Conservation (phyloP, 2,888 invertebrate genomes). For the Leptinotarsa rubiginosa region DNA sequence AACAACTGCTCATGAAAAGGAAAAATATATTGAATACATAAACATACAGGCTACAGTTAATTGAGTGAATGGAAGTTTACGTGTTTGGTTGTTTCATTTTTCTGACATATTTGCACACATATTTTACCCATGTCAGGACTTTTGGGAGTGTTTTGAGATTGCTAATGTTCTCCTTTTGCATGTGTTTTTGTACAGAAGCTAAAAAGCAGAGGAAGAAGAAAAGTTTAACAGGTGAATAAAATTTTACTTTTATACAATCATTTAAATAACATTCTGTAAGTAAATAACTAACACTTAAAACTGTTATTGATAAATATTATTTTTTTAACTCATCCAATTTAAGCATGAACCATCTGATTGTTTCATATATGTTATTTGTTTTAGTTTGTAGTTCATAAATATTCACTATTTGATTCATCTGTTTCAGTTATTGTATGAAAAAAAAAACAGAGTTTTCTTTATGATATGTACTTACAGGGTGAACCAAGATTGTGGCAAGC, state of each 20-base stretch:
- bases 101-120: constrained; percentile 48
- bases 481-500: neutral
- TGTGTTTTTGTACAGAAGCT: constrained; percentile 81
- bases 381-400: neutral
- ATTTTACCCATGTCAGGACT: constrained; percentile 67
- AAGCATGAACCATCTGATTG: constrained; percentile 24
- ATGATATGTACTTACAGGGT: neutral
- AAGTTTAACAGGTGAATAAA: constrained; percentile 87
- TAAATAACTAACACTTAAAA: constrained; percentile 41
- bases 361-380: constrained; percentile 8
- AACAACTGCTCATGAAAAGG: too few species aligned
- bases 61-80: constrained; percentile 5
- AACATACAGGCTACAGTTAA: neutral
- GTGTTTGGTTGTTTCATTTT: neutral
- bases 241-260: constrained; percentile 61
- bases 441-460: neutral
- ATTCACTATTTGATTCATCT: constrained; percentile 19
- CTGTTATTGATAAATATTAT: constrained; percentile 32
- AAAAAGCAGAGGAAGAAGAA: constrained; percentile 96
- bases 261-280: constrained; percentile 47
- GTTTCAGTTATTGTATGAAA: neutral
- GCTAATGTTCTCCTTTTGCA: constrained; percentile 69
- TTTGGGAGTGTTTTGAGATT: constrained; percentile 67
- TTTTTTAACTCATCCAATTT: constrained; percentile 22
- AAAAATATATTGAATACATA: neutral